Conservation (phyloP, 2,113 vertebrate genomes). For the Junco hyemalis region DNA sequence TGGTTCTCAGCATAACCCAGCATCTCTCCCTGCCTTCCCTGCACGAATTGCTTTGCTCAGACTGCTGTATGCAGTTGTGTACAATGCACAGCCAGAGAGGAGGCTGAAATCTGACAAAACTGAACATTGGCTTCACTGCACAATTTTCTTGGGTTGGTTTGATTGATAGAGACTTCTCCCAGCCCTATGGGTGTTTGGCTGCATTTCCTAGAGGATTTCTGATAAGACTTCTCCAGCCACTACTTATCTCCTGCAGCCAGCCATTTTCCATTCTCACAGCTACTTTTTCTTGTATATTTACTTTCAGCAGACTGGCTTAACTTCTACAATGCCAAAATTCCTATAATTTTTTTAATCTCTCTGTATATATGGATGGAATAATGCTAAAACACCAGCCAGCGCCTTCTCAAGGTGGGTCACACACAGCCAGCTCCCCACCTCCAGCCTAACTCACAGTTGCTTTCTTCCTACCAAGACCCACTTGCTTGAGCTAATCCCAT, state of each 20-base stretch:
- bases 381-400: background rate
- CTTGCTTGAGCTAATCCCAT: constrained; percentile 25
- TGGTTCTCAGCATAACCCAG: background rate
- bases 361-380: background rate
- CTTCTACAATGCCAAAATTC: background rate
- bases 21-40: background rate
- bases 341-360: background rate
- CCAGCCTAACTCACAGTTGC: background rate
- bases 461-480: background rate
- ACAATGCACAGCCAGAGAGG: background rate
- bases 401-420: background rate
- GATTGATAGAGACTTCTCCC: background rate
- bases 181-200: constrained; percentile 33
- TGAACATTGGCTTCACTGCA: background rate
- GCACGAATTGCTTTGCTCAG: background rate
- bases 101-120: background rate
- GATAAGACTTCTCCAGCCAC: constrained; percentile 32
- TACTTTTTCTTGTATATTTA: constrained; percentile 27
- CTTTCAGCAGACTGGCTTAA: background rate
- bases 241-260: constrained; percentile 65
- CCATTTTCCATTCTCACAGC: constrained; percentile 11
- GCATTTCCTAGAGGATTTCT: constrained; percentile 44
- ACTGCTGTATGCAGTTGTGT: background rate
- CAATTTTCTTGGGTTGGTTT: background rate
- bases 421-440: background rate